A percentile compares a stretch with the other conserved stretches of the same genome.
phyloP scores from a whole-genome alignment of 2,888 invertebrate genomes.

The Magallana nippona region DNA sequence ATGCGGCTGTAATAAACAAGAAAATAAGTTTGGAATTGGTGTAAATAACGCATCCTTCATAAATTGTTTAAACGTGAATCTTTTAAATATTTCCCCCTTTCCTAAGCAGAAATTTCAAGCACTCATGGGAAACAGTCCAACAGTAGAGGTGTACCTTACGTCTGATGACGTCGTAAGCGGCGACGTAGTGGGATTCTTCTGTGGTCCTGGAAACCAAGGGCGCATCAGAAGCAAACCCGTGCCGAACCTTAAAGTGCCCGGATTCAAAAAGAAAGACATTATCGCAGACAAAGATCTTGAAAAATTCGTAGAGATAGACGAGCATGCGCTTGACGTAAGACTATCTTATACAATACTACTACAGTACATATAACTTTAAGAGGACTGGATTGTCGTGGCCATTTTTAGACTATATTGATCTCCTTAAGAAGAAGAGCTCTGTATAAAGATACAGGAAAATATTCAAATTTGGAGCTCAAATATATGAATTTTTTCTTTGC shows the following conservation, averaged over 20 bases:
- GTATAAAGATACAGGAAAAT: no score
- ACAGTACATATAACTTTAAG: no score
- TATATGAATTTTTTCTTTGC: no score
- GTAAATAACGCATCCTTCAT: no score
- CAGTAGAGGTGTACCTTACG: conserved; percentile 38
- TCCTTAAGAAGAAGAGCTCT: no score
- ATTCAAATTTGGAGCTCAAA: no score
- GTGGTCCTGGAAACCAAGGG: conserved; percentile 32
- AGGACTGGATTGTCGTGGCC: no score
- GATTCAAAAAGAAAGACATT: conserved; percentile 41
- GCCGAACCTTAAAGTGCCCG: conserved; percentile 38
- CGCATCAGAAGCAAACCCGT: conserved; percentile 36
- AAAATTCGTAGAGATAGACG: conserved; percentile 42
- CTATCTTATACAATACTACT: no score
- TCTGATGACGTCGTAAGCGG: conserved; percentile 39
- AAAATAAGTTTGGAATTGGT: no score
- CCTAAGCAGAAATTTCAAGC: not conserved
- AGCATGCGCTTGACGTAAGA: conserved; percentile 40
- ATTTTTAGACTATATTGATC: no score
- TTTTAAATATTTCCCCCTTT: not conserved
- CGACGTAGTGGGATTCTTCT: conserved; percentile 44
- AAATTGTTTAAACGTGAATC: not conserved
- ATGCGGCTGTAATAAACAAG: no score
- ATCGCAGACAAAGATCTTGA: conserved; percentile 36
- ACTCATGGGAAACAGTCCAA: conserved; percentile 31